Base-by-base conservation (phyloP, 2,113 vertebrate species). In the Steatornis caripensis region DNA sequence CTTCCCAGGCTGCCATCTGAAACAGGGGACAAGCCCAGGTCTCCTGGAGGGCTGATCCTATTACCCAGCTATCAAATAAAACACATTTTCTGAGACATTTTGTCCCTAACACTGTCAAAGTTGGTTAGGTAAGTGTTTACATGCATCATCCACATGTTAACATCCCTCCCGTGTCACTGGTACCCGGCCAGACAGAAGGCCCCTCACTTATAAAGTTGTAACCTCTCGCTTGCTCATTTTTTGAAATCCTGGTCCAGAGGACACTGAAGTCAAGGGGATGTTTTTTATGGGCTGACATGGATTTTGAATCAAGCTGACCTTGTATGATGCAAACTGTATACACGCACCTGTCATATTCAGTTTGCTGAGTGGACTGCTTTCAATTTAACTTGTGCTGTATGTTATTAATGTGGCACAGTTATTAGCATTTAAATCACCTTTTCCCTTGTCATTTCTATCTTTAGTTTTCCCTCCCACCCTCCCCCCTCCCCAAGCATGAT, bases 381-480 rank as follows among this genome's bases (percentile, higher is more conserved):
- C 87, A 45, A 6, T 76, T 82, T 71, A 84, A 93, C 11, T 89
- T 95, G 51, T 68, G 36, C 37, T 45, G 27, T 18, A 53, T 34
- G 57, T 60, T 79, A 88, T 45, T 80, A 83, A 57, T 0, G 3
- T 17, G 53, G 22, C 66, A 93, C 12, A 53, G 70, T 32, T 89
- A 87, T 24, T 75, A 91, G 87, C 87, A 87, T 76, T 89, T 91
- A 96, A 87, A 78, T 78, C 66, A 84, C 27, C 26, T 36, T 72
- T 87, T 46, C 45, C 37, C 39, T 53, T 72, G 34, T 36, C 29
- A 46, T 68, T 78, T 75, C 74, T 85, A 68, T 70, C 58, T 80
- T 94, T 72, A 41, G 30, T 64, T 82, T 76, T 74, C 29, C 61
- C 19, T 80, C 8, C 10, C 20, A 10, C 9, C 24, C 7, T 1